Evolutionary conservation across 2,888 invertebrate species (phyloP), one percentile per base, ranked within the genome.

Genomic region (Thumatha senex): DNA sequence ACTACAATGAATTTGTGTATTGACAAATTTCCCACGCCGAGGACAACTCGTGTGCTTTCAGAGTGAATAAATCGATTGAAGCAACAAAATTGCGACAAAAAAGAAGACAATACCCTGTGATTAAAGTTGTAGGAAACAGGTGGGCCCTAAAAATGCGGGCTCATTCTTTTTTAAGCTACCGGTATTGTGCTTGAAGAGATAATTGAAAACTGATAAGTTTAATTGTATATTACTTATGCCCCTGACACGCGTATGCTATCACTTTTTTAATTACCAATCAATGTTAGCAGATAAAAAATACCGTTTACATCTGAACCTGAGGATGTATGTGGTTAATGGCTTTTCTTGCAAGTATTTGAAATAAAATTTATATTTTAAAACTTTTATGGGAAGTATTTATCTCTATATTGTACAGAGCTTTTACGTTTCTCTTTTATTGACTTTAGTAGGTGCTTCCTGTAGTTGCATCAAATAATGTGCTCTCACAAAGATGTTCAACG

Each of bases 51-150:
- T 55, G 61, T 56, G 40, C 45, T 44, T 46, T 34, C 44, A 48
- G 39, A 38, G 51, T 34, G 58, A 54, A 41, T 63, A 50, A 56
- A 58, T 48, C 56, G 54, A 55, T 48, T 51, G 48, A 81, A 76
- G 74, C 64, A 74, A 70, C 73, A 74, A 77, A 68, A 61, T 63
- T 58, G 57, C 53, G 63, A 73, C 75, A 81, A 84, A 82, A 81
- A 81, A 68, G 51, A 68, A 73, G 69, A 82, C 81, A 81, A 81
- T 80, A 68, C 66, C 74, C 70, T 69, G 75, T 73, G 76, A 76
- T 74, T 70, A 70, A 71, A 62, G 56, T 55, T 60, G 45, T 77
- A 79, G 82, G 82, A 82, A 80, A 67, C 82, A 77, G 79, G 78
- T 79, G 78, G 62, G 67, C 62, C 59, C 51, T n/a, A 52, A 63